Base-by-base conservation (phyloP, 2,888 invertebrate species). In the Aproaerema taeniolella region DNA sequence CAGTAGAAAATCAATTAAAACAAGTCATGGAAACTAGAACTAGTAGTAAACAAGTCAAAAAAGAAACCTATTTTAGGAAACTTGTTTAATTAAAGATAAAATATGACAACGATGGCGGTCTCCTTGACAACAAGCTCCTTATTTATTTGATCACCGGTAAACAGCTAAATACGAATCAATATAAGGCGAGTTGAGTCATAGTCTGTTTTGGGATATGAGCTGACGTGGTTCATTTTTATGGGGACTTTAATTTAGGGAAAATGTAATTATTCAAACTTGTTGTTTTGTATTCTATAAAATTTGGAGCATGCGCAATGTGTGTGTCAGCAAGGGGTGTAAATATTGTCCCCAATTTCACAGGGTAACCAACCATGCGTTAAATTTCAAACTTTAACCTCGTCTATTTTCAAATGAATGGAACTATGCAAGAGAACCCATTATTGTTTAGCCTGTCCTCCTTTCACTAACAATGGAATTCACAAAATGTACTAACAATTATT, bases 371-470 rank as follows among this genome's bases (percentile, higher is more conserved):
- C 53, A 51, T 49, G 64, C 66, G 67, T 62, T 56, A 61, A 58
- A 56, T 50, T 58, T 55, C 52, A 55, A 58, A 56, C 61, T 49
- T 37, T 31, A 53, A 52, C 49, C 42, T 52, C 34, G 37, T 58
- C 52, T 53, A 55, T 60, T 58, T 63, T 50, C 49, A 53, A 48
- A 43, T 52, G 72, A 68, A 75, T 47, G 62, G 52, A 54, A 53
- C 49, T 62, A 75, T 75, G 70, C 69, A 67, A 68, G 44, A 69
- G 45, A 39, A 50, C 17, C 36, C 47, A 47, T 47, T 41, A 53
- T 43, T 46, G 39, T 42, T 39, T 12, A 28, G 26, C 16, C 42
- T 43, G 42, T 50, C 49, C 49, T 51, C 39, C 37, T 47, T 50
- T 52, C 39, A 32, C 37, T 32, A 34, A 39, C 39, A n/a, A n/a